phyloP scores from a whole-genome alignment of 2,888 invertebrate genomes.

The Dusona sp. region DNA sequence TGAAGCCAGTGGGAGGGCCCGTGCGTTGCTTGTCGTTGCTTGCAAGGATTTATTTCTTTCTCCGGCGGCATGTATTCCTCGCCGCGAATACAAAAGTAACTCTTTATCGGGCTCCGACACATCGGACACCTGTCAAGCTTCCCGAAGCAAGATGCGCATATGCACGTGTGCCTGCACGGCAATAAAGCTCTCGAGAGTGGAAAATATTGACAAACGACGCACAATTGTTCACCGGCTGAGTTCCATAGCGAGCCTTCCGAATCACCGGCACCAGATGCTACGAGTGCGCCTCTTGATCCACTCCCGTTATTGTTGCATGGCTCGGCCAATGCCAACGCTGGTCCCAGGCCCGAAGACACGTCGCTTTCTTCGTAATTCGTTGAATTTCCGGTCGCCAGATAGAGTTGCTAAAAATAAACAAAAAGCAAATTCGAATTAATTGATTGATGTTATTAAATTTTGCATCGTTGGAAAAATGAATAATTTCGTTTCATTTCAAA shows the following conservation, averaged over 20 bases:
- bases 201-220: constrained; percentile 93
- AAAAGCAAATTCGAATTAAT: neutral
- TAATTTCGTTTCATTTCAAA: neutral
- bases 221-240: constrained; percentile 87
- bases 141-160: constrained; percentile 92
- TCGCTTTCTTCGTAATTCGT: constrained; percentile 86
- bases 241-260: constrained; percentile 86
- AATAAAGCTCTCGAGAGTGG: constrained; percentile 92
- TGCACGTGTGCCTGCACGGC: constrained; percentile 94
- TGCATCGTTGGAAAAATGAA: neutral
- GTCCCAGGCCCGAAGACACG: constrained; percentile 81
- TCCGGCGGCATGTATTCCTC: constrained; percentile 89
- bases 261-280: constrained; percentile 83
- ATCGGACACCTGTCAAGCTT: constrained; percentile 94
- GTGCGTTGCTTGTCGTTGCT: constrained; percentile 83
- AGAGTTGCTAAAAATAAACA: constrained; percentile 88
- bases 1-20: constrained; percentile 85
- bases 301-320: constrained; percentile 83
- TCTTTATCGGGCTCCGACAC: constrained; percentile 93
- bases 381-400: constrained; percentile 90
- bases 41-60: constrained; percentile 83
- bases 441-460: neutral
- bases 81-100: constrained; percentile 93
- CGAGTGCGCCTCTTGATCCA: constrained; percentile 78
- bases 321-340: constrained; percentile 86